phyloP scores from a whole-genome alignment of 2,797 vertebrate species.

The Coregonus ussuriensis region DNA sequence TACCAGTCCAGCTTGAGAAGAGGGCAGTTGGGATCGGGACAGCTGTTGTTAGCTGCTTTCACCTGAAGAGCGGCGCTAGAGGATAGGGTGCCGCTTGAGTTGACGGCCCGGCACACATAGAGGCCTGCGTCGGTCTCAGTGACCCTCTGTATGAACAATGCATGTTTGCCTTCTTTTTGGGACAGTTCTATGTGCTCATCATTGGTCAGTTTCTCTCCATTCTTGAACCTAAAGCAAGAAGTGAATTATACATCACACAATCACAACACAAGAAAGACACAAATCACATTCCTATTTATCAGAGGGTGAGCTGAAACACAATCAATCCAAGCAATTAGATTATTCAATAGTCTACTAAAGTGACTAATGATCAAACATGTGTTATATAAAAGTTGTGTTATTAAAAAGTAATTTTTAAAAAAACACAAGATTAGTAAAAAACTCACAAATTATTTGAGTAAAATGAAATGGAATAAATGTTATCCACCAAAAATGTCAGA shows the following conservation, averaged over 20 bases:
- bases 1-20: constrained; percentile 66
- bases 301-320: constrained; percentile 9
- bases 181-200: constrained; percentile 75
- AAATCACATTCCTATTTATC: constrained; percentile 10
- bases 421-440: constrained; percentile 9
- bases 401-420: background rate
- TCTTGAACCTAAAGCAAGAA: constrained; percentile 87
- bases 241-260: constrained; percentile 77
- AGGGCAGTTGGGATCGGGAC: constrained; percentile 40
- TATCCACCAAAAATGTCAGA: constrained; percentile 7
- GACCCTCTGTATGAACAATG: constrained; percentile 78
- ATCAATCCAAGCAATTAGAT: background rate
- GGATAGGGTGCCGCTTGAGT: constrained; percentile 71
- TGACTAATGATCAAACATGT: background rate
- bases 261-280: constrained; percentile 36
- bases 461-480: constrained; percentile 12
- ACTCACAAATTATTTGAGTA: constrained; percentile 4
- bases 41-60: constrained; percentile 77
- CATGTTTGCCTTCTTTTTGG: constrained; percentile 79
- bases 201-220: constrained; percentile 78
- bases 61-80: constrained; percentile 77
- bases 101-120: constrained; percentile 73
- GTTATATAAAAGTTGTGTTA: constrained; percentile 15
- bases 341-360: background rate
- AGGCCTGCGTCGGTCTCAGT: constrained; percentile 75